Conservation (phyloP, 2,888 invertebrate species). For the Diachrysia chrysitis region DNA sequence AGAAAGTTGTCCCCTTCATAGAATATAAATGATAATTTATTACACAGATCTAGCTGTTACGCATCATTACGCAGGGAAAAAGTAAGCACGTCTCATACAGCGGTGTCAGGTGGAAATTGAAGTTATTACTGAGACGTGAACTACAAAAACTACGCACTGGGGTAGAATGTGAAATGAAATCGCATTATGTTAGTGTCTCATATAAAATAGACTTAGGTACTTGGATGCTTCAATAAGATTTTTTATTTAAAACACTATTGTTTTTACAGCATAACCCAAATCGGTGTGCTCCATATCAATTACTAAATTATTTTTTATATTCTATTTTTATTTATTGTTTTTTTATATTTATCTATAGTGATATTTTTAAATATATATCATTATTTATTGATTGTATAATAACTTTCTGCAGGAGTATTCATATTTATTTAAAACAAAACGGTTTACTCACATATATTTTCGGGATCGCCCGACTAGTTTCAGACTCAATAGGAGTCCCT, state of each 20-base stretch:
- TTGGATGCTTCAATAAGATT: background rate
- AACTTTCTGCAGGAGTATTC: too few relatives aligned
- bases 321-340: too few relatives aligned
- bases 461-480: too few relatives aligned
- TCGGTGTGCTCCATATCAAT: background rate
- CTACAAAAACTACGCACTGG: conserved; percentile 1
- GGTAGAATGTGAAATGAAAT: background rate
- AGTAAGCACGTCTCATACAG: conserved; percentile 5
- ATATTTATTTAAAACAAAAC: too few relatives aligned
- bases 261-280: background rate
- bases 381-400: too few relatives aligned
- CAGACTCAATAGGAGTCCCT: too few relatives aligned
- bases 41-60: background rate
- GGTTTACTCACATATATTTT: too few relatives aligned
- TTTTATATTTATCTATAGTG: too few relatives aligned
- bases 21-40: conserved; percentile 8
- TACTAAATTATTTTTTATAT: background rate
- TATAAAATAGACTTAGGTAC: background rate
- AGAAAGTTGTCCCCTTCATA: background rate
- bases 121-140: background rate
- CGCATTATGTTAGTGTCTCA: background rate
- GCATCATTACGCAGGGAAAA: background rate
- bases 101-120: conserved; percentile 3
- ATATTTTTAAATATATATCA: too few relatives aligned
- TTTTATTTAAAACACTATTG: background rate